Evolutionary conservation across 2,888 invertebrate species (phyloP).

Genomic region (Clepsis dumicolana): DNA sequence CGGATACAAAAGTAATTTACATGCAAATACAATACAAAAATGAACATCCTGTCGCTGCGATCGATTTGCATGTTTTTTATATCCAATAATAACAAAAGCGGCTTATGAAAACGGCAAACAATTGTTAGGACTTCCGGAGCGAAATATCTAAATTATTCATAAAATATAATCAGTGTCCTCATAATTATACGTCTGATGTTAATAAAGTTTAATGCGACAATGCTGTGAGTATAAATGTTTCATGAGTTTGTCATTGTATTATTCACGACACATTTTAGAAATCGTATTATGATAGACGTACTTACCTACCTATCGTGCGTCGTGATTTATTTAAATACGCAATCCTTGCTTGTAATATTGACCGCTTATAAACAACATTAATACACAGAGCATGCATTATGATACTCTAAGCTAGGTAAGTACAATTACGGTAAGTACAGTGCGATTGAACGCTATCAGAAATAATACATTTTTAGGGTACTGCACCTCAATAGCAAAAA

Average conservation of each 20-base stretch:
- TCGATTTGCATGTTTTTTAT: slow-evolving; percentile 86
- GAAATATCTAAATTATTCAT: slow-evolving; percentile 74
- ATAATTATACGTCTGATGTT: slow-evolving; percentile 71
- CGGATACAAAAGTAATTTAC: slow-evolving; percentile 79
- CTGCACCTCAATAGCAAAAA: too few species aligned
- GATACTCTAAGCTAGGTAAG: neutral
- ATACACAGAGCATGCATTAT: slow-evolving; percentile 2
- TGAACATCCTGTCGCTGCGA: slow-evolving; percentile 80
- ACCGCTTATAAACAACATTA: slow-evolving; percentile 21
- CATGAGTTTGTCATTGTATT: slow-evolving; percentile 44
- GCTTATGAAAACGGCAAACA: slow-evolving; percentile 68
- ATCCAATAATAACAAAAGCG: slow-evolving; percentile 77
- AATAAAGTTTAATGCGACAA: slow-evolving; percentile 57
- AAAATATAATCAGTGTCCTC: slow-evolving; percentile 78
- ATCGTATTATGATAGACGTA: slow-evolving; percentile 41
- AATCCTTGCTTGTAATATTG: slow-evolving; percentile 25
- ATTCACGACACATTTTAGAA: slow-evolving; percentile 43
- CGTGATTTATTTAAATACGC: slow-evolving; percentile 45
- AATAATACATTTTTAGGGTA: too few species aligned
- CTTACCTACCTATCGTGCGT: slow-evolving; percentile 27
- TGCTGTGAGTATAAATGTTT: slow-evolving; percentile 42
- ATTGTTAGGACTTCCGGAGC: slow-evolving; percentile 80
- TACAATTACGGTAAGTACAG: too few species aligned
- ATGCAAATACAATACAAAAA: slow-evolving; percentile 84
- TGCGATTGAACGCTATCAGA: too few species aligned